These are phyloP conservation scores for Alentia gelatinosa DNA, from an alignment of 2,888 invertebrate genomes.

Conservation along the genomic window DNA sequence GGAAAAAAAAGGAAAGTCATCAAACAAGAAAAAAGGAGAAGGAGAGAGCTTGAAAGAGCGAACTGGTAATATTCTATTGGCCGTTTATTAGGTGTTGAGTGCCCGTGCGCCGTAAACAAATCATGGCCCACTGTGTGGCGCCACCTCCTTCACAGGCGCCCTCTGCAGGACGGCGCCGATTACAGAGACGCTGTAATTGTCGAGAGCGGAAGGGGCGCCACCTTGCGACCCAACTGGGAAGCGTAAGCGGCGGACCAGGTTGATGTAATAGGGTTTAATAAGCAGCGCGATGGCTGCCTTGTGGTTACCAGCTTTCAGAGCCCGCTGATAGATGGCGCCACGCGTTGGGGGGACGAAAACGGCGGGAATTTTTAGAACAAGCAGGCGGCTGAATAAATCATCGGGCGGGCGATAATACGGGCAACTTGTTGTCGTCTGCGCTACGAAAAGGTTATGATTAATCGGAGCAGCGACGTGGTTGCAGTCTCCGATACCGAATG, in stretches of 20 bases:
- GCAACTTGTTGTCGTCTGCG: neutral
- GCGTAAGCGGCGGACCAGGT: neutral
- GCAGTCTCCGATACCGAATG: neutral
- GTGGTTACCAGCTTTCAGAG: neutral
- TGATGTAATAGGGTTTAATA: neutral
- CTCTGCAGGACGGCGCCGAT: neutral
- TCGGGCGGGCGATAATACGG: neutral
- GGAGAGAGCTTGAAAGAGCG: neutral
- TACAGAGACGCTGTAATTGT: neutral
- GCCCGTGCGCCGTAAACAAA: no score
- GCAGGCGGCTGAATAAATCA: neutral
- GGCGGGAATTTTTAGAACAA: slow-evolving; percentile 6
- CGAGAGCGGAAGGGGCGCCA: neutral
- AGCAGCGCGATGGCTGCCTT: neutral
- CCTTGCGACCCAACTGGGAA: neutral
- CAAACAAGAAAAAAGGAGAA: neutral
- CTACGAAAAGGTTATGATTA: slow-evolving; percentile 6
- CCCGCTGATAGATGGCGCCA: neutral
- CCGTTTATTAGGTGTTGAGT: neutral
- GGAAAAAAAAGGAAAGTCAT: neutral
- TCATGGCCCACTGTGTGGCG: no score
- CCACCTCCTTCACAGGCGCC: neutral
- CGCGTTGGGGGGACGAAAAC: neutral
- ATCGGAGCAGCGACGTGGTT: neutral
- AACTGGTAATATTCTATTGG: neutral